Conservation (phyloP, 2,888 invertebrate genomes). For the Latrodectus hesperus region DNA sequence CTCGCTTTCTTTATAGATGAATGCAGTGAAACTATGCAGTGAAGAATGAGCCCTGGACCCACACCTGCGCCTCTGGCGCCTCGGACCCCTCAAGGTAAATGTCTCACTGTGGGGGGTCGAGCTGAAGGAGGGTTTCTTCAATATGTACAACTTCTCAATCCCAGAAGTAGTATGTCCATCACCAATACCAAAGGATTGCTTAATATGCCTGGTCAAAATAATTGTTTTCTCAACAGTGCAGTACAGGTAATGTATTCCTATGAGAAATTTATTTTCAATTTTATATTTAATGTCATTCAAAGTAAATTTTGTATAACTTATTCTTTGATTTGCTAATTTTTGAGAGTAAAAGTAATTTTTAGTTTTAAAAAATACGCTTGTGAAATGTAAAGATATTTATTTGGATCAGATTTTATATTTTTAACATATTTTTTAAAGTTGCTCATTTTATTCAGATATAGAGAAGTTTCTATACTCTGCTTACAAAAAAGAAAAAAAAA, state of each 20-base stretch:
- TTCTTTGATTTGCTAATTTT: neutral
- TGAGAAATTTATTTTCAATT: too few species aligned
- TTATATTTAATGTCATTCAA: too few species aligned
- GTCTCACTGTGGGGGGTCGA: slow-evolving; percentile 56
- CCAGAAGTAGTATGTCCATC: slow-evolving; percentile 74
- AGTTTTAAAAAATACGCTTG: neutral
- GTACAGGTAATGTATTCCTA: slow-evolving; percentile 84
- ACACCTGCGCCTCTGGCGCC: slow-evolving; percentile 26
- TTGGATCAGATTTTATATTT: too few species aligned
- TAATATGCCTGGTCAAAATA: slow-evolving; percentile 95
- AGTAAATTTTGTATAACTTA: neutral
- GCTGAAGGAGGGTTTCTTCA: slow-evolving; percentile 56
- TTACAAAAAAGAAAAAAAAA: slow-evolving; percentile 3
- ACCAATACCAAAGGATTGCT: slow-evolving; percentile 86
- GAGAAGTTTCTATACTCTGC: neutral
- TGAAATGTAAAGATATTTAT: neutral
- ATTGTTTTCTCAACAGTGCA: slow-evolving; percentile 96
- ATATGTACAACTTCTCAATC: slow-evolving; percentile 58
- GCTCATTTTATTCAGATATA: too few species aligned
- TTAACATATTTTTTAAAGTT: too few species aligned
- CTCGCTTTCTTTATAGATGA: slow-evolving; percentile 30
- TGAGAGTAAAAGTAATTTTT: neutral
- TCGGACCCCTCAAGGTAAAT: slow-evolving; percentile 47
- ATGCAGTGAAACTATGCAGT: slow-evolving; percentile 16
- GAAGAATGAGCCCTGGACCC: slow-evolving; percentile 51